Evolutionary conservation across 2,113 vertebrate genomes (phyloP), one percentile per base, ranked within the genome.

Genomic region (Syrmaticus mikado): DNA sequence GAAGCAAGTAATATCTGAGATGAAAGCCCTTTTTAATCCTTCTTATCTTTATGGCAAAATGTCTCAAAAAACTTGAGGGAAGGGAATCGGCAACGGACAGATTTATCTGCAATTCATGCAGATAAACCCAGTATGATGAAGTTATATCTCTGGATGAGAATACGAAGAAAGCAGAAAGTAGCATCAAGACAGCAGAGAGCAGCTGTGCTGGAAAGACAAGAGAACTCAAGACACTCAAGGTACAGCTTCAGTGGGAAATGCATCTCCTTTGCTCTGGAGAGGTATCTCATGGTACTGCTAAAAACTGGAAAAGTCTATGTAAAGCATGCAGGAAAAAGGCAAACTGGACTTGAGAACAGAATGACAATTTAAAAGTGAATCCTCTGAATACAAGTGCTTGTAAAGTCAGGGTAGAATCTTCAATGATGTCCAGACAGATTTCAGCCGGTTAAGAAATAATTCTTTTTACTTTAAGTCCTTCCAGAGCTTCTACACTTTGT

Each of bases 401-500:
- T 65, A 57, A 36, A 82, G 53, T 67, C 71, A 90, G 52, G 72
- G 28, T 90, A 91, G 11, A 91, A 82, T 86, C 57, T 82, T 60
- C n/a, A 62, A 4, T 64, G 41, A 91, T 81, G 70, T 70, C 62
- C 46, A 36, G 41, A 60, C 24, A 76, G 65, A 61, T n/a, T 94
- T 93, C 43, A 85, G 67, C 57, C 60, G 90, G 77, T 62, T 87
- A 93, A 95, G 85, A 87, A 84, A 86, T 36, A 24, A 36, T 30
- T 80, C 85, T 71, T 78, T 94, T 85, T 41, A 87, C 21, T 85
- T 40, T 45, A 89, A 89, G 34, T 57, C 48, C 52, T 86, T 91
- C 89, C 85, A 95, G 41, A 89, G n/a, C 43, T 94, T 82, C 25
- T 83, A 36, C 36, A 88, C 24, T 89, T 93, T 40, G 84, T 83